Conservation (phyloP, 2,888 invertebrate species). For the Cryptocheilus praepositus region DNA sequence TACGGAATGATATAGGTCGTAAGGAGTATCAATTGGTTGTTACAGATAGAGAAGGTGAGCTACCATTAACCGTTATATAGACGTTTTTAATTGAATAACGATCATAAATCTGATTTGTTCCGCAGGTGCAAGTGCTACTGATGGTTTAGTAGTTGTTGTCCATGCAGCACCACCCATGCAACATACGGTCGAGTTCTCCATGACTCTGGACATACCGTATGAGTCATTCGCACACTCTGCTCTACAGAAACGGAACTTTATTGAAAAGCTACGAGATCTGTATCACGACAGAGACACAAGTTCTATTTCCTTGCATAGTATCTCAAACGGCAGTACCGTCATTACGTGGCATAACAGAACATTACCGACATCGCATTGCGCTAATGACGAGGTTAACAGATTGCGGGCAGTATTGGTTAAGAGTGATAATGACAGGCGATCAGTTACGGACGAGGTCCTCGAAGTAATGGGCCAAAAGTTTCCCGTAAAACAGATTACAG, state of each 20-base stretch:
- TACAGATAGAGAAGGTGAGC: conserved; percentile 64
- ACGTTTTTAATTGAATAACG: not conserved
- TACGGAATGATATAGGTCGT: conserved; percentile 82
- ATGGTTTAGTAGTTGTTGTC: conserved; percentile 87
- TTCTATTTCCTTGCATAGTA: conserved; percentile 84
- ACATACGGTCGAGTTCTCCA: conserved; percentile 87
- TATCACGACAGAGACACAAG: conserved; percentile 86
- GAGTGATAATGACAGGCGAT: conserved; percentile 77
- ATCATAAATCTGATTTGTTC: not conserved
- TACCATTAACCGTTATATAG: too few relatives aligned
- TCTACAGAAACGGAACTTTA: conserved; percentile 84
- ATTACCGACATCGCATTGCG: conserved; percentile 84
- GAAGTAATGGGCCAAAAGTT: conserved; percentile 84
- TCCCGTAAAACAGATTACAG: conserved; percentile 78
- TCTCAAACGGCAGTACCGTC: conserved; percentile 82
- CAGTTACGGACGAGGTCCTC: conserved; percentile 78
- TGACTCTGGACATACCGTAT: conserved; percentile 84
- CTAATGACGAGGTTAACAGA: conserved; percentile 84
- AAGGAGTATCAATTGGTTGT: conserved; percentile 86
- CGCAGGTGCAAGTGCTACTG: conserved; percentile 80
- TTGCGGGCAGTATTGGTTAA: conserved; percentile 84
- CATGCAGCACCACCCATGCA: conserved; percentile 79
- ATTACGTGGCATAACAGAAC: conserved; percentile 90
- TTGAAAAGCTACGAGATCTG: conserved; percentile 86
- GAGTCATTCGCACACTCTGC: conserved; percentile 84